phyloP scores from a whole-genome alignment of 2,888 invertebrate genomes.

The Perdita meconis region DNA sequence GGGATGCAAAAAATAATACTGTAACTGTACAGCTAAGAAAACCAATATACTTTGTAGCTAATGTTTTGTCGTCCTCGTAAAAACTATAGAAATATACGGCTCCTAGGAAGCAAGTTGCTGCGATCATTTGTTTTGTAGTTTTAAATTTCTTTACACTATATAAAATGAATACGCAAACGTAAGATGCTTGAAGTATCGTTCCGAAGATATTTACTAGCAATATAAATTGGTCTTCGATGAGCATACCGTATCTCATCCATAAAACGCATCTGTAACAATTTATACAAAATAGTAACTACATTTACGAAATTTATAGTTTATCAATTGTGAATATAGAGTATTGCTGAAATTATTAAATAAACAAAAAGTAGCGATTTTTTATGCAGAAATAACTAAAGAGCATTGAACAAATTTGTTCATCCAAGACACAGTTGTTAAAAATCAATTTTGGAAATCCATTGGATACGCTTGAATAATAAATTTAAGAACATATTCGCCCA shows the following conservation, averaged over 20 bases:
- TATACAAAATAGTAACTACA: slow-evolving; percentile 12
- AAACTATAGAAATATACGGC: slow-evolving; percentile 87
- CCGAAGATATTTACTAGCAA: slow-evolving; percentile 92
- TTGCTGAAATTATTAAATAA: no score
- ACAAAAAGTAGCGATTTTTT: no score
- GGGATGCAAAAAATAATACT: slow-evolving; percentile 92
- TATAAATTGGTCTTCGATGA: slow-evolving; percentile 90
- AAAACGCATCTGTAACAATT: slow-evolving; percentile 88
- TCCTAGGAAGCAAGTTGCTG: slow-evolving; percentile 85
- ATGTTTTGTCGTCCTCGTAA: slow-evolving; percentile 85
- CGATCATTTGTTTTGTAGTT: slow-evolving; percentile 87
- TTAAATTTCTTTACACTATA: slow-evolving; percentile 90
- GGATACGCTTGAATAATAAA: no score
- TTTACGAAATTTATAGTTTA: not conserved
- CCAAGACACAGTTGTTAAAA: no score
- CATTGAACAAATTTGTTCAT: no score
- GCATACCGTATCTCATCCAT: slow-evolving; percentile 92
- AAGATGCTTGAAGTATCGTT: slow-evolving; percentile 88
- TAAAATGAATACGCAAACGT: slow-evolving; percentile 89
- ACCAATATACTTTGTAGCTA: slow-evolving; percentile 88
- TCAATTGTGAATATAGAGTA: no score
- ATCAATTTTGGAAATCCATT: no score
- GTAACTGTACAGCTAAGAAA: slow-evolving; percentile 90
- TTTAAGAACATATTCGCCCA: no score
- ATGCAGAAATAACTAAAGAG: no score